Conservation (phyloP, 2,113 vertebrate genomes). For the Myotis yumanensis region DNA sequence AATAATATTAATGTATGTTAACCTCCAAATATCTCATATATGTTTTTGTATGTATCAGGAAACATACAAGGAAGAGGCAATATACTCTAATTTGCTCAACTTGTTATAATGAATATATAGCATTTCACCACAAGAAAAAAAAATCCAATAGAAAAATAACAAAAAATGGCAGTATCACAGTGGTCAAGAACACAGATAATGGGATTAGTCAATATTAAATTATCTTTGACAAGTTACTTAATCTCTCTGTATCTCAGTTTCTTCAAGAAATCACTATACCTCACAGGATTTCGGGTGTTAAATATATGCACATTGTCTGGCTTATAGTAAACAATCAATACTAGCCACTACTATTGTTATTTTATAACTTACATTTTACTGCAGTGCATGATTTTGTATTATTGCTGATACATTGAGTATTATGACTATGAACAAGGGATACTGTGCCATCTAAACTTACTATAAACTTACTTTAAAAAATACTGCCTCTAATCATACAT, state of each 20-base stretch:
- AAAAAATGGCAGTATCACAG: neutral
- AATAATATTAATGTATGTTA: neutral
- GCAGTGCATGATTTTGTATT: neutral
- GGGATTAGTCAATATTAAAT: neutral
- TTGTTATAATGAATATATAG: neutral
- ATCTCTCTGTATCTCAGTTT: neutral
- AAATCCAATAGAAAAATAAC: neutral
- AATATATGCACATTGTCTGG: neutral
- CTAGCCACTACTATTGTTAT: neutral
- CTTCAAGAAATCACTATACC: neutral
- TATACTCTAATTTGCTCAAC: neutral
- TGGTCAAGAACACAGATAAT: neutral
- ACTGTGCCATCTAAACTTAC: neutral
- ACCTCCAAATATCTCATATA: neutral
- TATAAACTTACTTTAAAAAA: neutral
- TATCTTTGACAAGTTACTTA: neutral
- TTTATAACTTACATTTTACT: neutral
- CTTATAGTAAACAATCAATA: neutral
- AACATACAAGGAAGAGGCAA: neutral
- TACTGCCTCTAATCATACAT: neutral
- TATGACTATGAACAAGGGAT: neutral
- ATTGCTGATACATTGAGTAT: neutral
- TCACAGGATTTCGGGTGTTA: neutral
- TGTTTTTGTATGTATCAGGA: neutral
- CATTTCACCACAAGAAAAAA: conserved; percentile 34